A percentile compares a stretch with the other conserved stretches of the same genome.
Conservation (phyloP, 2,888 invertebrate genomes). For the Idaea straminata region DNA sequence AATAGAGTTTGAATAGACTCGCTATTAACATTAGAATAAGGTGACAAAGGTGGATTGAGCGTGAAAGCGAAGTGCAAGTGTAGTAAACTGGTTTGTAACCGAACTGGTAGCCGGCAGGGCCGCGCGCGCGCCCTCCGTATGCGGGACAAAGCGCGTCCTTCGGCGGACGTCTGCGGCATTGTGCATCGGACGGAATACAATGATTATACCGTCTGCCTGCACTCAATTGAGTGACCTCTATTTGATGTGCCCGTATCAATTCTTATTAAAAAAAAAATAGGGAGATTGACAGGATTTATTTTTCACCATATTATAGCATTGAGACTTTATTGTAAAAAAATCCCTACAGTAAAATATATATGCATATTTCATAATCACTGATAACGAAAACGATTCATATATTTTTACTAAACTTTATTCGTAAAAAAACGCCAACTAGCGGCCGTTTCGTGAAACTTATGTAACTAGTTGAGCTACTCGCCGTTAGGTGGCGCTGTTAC, state of each 20-base stretch:
- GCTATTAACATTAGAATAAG: constrained; percentile 5
- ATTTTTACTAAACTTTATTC: neutral
- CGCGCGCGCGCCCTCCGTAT: constrained; percentile 7
- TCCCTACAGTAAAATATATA: neutral
- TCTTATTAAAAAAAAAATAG: neutral
- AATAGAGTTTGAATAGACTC: neutral
- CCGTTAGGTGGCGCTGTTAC: constrained; percentile 58
- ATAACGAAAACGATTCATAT: neutral
- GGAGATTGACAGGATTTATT: neutral
- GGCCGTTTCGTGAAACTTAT: constrained; percentile 36
- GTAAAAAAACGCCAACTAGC: constrained; percentile 49
- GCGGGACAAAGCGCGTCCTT: constrained; percentile 61
- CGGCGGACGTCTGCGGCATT: constrained; percentile 56
- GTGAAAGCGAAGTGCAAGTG: constrained; percentile 63
- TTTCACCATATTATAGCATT: neutral
- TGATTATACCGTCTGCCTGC: constrained; percentile 22
- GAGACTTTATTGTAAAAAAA: neutral
- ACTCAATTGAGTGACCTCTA: neutral
- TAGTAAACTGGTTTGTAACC: constrained; percentile 56
- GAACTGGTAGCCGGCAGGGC: constrained; percentile 32
- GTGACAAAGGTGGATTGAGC: constrained; percentile 32
- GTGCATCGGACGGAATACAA: constrained; percentile 37
- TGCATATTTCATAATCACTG: neutral
- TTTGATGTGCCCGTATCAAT: constrained; percentile 17
- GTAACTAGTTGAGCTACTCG: constrained; percentile 60